A percentile compares a stretch with the other conserved stretches of the same genome.
Conservation (phyloP, 2,888 invertebrate genomes). For the Mycalesis mineus region DNA sequence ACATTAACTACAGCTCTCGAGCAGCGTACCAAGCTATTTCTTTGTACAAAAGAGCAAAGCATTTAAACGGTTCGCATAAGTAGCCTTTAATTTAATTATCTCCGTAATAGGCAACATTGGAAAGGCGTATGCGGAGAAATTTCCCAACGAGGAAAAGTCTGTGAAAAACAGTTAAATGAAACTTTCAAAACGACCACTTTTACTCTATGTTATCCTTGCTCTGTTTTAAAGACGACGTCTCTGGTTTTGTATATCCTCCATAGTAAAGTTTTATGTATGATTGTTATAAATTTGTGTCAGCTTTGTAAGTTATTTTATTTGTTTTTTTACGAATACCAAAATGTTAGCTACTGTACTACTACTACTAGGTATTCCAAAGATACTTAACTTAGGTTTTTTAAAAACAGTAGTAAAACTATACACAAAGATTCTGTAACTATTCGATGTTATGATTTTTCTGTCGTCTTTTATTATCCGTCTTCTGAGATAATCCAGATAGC, state of each 20-base stretch:
- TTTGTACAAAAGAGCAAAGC: constrained; percentile 17
- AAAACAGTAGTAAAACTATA: no score
- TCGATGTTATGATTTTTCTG: no score
- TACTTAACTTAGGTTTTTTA: no score
- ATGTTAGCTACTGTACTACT: no score
- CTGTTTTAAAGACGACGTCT: background rate
- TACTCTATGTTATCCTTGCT: constrained; percentile 22
- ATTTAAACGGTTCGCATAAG: constrained; percentile 33
- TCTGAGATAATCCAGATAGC: no score
- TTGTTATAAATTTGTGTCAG: no score
- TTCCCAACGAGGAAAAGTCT: constrained; percentile 36
- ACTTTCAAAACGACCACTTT: constrained; percentile 39
- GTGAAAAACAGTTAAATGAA: constrained; percentile 50
- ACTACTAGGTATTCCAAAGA: no score
- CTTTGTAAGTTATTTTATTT: no score
- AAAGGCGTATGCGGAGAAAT: constrained; percentile 38
- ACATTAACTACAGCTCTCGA: constrained; percentile 9
- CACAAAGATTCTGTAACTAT: no score
- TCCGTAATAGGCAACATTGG: constrained; percentile 40
- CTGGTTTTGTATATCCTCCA: background rate
- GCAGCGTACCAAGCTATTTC: constrained; percentile 4
- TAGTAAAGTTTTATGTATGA: background rate
- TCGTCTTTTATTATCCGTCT: no score
- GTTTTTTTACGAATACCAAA: no score
- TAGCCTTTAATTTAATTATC: constrained; percentile 51